Evolutionary conservation across 1,140 invertebrate species (phyloP).

Genomic region (Copidosoma floridanum): DNA sequence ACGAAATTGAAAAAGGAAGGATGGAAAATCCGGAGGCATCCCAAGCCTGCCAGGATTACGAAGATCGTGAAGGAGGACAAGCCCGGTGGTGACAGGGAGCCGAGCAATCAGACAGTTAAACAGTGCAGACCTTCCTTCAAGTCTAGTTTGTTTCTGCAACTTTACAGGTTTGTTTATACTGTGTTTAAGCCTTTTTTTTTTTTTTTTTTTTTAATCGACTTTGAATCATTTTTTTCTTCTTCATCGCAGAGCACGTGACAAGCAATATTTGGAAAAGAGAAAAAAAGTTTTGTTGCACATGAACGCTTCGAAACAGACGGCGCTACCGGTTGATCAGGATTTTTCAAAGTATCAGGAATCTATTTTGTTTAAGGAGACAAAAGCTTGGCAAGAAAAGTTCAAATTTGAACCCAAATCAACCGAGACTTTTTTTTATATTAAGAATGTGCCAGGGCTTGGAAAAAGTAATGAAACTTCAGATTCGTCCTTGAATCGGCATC

Average conservation of each 20-base stretch:
- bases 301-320: not conserved
- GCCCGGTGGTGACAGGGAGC: too few species aligned
- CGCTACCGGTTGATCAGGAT: slow-evolving; percentile 1
- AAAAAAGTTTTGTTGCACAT: slow-evolving; percentile 13
- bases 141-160: not conserved
- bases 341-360: slow-evolving; percentile 16
- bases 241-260: slow-evolving; percentile 42
- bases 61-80: slow-evolving; percentile 37
- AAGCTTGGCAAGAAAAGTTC: slow-evolving; percentile 47
- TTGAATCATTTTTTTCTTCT: not conserved
- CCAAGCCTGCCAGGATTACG: slow-evolving; percentile 31
- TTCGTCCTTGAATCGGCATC: too few species aligned
- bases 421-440: slow-evolving; percentile 40
- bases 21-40: slow-evolving; percentile 14
- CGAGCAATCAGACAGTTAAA: slow-evolving; percentile 3
- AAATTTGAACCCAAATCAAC: slow-evolving; percentile 23
- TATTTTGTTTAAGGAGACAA: slow-evolving; percentile 43
- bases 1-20: too few species aligned
- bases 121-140: not conserved
- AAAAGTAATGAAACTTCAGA: too few species aligned
- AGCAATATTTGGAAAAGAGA: slow-evolving; percentile 41
- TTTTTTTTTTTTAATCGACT: not conserved
- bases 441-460: slow-evolving; percentile 49
- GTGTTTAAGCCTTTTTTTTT: not conserved
- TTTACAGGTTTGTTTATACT: slow-evolving; percentile 10